phyloP scores from a whole-genome alignment of 2,113 vertebrate species.

The Antechinus stuartii region DNA sequence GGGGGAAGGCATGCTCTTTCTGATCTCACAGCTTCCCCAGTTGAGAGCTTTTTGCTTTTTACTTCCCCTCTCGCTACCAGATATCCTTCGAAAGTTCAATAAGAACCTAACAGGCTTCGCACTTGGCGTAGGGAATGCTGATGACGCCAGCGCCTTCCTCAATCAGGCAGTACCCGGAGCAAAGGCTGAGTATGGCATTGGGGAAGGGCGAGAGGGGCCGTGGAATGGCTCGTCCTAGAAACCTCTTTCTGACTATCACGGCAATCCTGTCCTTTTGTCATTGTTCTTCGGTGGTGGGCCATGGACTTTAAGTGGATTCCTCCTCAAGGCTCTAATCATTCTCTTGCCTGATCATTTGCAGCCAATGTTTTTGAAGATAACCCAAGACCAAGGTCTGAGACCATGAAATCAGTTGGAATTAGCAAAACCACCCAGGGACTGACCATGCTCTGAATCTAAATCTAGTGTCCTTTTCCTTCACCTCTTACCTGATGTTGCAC shows the following conservation, averaged over 20 bases:
- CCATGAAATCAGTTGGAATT: background rate
- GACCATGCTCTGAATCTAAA: background rate
- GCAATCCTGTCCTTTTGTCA: background rate
- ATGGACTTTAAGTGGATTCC: background rate
- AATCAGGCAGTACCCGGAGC: slow-evolving; percentile 94
- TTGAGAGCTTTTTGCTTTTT: slow-evolving; percentile 14
- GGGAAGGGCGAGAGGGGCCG: background rate
- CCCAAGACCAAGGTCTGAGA: background rate
- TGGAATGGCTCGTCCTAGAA: background rate
- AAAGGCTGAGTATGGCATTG: slow-evolving; percentile 81
- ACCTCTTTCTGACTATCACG: background rate
- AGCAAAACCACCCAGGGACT: background rate
- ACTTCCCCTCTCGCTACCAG: slow-evolving; percentile 81
- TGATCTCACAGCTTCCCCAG: background rate
- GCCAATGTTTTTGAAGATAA: background rate
- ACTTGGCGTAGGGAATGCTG: slow-evolving; percentile 75
- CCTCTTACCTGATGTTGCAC: background rate
- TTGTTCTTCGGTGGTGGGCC: background rate
- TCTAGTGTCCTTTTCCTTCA: background rate
- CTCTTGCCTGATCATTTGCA: background rate
- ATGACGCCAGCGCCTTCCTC: slow-evolving; percentile 83
- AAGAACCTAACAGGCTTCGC: slow-evolving; percentile 87
- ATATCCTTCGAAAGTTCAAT: slow-evolving; percentile 92
- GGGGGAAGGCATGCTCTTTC: background rate
- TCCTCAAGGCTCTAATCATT: background rate